Base-by-base conservation (phyloP, 2,113 vertebrate species). In the Psephotus haematonotus region DNA sequence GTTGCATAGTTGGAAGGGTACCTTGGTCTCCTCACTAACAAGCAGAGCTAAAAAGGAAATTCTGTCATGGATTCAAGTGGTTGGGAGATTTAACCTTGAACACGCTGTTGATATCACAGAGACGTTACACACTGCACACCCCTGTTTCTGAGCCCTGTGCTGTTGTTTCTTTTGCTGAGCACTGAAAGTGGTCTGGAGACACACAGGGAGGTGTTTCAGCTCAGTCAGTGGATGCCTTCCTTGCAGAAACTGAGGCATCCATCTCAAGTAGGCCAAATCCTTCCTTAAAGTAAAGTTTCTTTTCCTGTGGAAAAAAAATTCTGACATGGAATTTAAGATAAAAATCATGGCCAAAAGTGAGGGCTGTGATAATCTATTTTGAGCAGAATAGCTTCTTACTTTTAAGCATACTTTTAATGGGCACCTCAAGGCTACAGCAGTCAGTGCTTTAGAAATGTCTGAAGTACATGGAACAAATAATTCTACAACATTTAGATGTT, bases 51-150 rank as follows among this genome's bases (percentile, higher is more conserved):
- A 67, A 74, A 77, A 47, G 53, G 39, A 83, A 68, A 82, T 62
- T 62, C n/a, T 41, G 9, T 31, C 35, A 29, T 15, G 24, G 70
- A n/a, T 70, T 82, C 2, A 20, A 37, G 28, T 31, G 19, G 16
- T 16, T 82, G 14, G 24, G n/a, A 81, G 74, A 71, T 63, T 89
- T 81, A 91, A 78, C 33, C 25, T 63, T 59, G 55, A 75, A 59
- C 7, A 74, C 3, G 5, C 46, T 87, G 70, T 41, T 60, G 44
- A 31, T 69, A 53, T 22, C 3, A 3, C 17, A 53, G 52, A 63
- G 70, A 46, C 35, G 33, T 43, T 59, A 43, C 35, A 50, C 0
- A 0, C 13, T 52, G 8, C 41, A 43, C 0, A 0, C 17, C 7
- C 10, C 65, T n/a, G 11, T 83, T 82, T 37, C 17, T 39, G 62